Evolutionary conservation across 2,797 vertebrate species (phyloP).

Genomic region (Onychomys torridus): DNA sequence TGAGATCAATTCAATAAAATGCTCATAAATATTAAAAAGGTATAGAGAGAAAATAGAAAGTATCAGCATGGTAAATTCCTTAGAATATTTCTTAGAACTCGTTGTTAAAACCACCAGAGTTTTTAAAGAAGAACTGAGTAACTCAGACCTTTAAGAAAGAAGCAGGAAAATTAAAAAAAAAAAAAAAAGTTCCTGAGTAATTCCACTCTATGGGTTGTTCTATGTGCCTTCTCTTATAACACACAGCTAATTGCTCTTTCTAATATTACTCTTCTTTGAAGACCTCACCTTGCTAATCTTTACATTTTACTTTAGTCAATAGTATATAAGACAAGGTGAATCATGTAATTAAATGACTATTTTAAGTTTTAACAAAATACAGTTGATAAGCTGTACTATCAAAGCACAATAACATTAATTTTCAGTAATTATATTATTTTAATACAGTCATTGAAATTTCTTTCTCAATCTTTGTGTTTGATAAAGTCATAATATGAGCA

Average conservation of each 20-base stretch:
- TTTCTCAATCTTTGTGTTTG: neutral
- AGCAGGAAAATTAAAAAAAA: neutral
- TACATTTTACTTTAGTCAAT: neutral
- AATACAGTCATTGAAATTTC: conserved; percentile 29
- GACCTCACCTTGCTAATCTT: neutral
- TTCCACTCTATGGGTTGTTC: neutral
- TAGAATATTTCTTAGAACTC: neutral
- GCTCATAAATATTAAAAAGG: neutral
- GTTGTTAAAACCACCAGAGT: neutral
- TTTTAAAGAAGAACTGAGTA: neutral
- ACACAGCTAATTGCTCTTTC: neutral
- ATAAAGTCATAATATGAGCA: neutral
- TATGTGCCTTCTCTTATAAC: neutral
- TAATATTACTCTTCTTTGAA: neutral
- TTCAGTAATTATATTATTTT: neutral
- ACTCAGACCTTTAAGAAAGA: neutral
- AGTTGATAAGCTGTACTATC: neutral
- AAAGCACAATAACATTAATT: neutral
- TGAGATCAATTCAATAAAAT: conserved; percentile 20
- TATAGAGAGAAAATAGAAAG: neutral
- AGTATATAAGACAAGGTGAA: neutral
- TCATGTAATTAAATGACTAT: neutral
- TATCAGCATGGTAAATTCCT: neutral
- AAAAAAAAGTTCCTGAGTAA: neutral
- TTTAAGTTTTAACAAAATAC: neutral